Conservation (phyloP, 2,797 vertebrate genomes). For the Sandelia bainsii region DNA sequence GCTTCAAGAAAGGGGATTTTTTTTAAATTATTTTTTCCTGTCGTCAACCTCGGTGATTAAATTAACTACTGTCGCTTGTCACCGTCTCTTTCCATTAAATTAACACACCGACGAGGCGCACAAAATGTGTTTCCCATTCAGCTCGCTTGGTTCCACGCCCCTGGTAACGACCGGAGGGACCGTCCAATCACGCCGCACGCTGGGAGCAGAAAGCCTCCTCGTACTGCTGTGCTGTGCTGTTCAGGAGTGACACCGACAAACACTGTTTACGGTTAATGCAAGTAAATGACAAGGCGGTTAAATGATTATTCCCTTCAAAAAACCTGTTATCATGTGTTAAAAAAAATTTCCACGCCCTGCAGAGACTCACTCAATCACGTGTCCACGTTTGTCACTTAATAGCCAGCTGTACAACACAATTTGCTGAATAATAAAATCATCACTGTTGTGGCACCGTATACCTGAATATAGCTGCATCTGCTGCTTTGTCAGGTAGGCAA, state of each 20-base stretch:
- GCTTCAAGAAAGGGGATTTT: slow-evolving; percentile 1
- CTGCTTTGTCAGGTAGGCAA: slow-evolving; percentile 3
- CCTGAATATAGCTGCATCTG: slow-evolving; percentile 6
- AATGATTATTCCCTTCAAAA: neutral
- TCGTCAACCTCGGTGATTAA: slow-evolving; percentile 14
- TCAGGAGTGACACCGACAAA: slow-evolving; percentile 1
- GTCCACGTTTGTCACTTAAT: neutral
- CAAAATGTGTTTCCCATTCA: slow-evolving; percentile 70
- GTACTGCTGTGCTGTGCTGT: slow-evolving; percentile 36
- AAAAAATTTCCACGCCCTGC: neutral
- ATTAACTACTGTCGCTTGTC: slow-evolving; percentile 43
- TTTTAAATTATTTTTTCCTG: slow-evolving; percentile 1
- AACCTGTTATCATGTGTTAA: neutral
- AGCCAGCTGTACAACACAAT: neutral
- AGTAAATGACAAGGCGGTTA: neutral
- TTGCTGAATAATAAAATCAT: neutral
- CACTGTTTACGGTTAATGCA: neutral
- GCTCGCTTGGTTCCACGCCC: slow-evolving; percentile 78
- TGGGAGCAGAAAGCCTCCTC: slow-evolving; percentile 35
- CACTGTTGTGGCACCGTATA: neutral
- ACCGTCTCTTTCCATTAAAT: slow-evolving; percentile 31
- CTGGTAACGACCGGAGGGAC: slow-evolving; percentile 64
- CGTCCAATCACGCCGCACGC: slow-evolving; percentile 75
- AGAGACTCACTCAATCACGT: neutral
- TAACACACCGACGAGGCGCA: slow-evolving; percentile 34